These are phyloP conservation scores for Mesoligia furuncula DNA, from an alignment of 2,888 invertebrate species.

Conservation along the genomic window DNA sequence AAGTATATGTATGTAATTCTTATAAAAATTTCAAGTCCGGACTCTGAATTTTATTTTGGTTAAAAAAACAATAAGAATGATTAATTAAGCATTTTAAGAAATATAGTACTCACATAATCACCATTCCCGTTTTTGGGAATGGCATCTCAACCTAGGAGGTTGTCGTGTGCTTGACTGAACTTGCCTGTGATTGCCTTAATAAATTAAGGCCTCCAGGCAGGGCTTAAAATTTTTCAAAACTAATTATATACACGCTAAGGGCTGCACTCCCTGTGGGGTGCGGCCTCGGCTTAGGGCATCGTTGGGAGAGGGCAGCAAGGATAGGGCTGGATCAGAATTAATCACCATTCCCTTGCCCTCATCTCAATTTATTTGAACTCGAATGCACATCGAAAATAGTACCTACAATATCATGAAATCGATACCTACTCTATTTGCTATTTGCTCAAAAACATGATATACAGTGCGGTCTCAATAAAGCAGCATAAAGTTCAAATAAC, in stretches of 20 bases:
- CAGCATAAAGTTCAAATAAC: conserved; percentile 29
- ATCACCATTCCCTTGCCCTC: too few species aligned
- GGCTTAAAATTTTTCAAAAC: too few species aligned
- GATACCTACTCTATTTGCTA: neutral
- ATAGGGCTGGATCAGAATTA: too few species aligned
- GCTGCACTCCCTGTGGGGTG: too few species aligned
- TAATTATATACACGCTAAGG: too few species aligned
- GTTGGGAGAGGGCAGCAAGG: too few species aligned
- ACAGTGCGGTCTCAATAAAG: neutral
- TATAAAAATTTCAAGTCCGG: neutral
- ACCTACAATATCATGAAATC: neutral
- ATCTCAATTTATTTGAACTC: neutral
- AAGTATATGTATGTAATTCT: too few species aligned
- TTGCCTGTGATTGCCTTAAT: too few species aligned
- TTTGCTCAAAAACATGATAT: neutral
- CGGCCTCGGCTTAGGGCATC: too few species aligned
- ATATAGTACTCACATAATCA: neutral
- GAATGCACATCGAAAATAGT: neutral
- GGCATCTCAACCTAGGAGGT: neutral
- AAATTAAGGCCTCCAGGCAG: too few species aligned
- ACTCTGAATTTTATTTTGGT: neutral
- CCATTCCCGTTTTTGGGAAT: neutral
- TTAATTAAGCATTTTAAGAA: too few species aligned
- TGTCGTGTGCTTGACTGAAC: neutral
- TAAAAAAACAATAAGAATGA: neutral